Conservation (phyloP, 2,888 invertebrate genomes). For the Ichneumoninae sp. region DNA sequence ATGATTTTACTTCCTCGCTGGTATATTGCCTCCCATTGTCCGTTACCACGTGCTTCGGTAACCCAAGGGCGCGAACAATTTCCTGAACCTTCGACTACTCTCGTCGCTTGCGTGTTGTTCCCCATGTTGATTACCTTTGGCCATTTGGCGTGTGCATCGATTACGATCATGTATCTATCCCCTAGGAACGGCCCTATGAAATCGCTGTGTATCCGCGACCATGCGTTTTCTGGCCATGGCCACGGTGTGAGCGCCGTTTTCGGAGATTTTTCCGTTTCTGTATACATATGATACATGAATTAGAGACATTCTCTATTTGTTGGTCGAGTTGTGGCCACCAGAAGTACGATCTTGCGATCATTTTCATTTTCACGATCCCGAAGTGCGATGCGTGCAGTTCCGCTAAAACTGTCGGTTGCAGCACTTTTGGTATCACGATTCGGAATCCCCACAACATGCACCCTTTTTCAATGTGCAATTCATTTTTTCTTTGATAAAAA, state of each 20-base stretch:
- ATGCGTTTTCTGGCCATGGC: constrained; percentile 61
- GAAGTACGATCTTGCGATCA: constrained; percentile 69
- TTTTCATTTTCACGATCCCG: constrained; percentile 73
- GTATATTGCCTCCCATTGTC: constrained; percentile 69
- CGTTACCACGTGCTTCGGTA: constrained; percentile 13
- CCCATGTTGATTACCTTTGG: constrained; percentile 67
- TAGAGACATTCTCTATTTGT: constrained; percentile 16
- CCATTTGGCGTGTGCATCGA: constrained; percentile 69
- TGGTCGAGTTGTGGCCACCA: constrained; percentile 72
- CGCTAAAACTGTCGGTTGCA: constrained; percentile 56
- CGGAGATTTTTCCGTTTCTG: constrained; percentile 50
- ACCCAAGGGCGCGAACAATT: constrained; percentile 18
- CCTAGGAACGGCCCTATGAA: constrained; percentile 64
- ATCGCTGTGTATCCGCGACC: constrained; percentile 65
- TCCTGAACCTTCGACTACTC: constrained; percentile 30
- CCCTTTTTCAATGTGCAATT: too few relatives aligned
- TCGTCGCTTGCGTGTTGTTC: constrained; percentile 52
- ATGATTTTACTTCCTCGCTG: constrained; percentile 60
- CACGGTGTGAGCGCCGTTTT: constrained; percentile 56
- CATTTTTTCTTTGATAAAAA: too few relatives aligned
- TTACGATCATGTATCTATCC: constrained; percentile 63
- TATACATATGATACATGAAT: constrained; percentile 59
- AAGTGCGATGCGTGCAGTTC: constrained; percentile 71
- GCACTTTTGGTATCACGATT: background rate
- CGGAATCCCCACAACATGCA: constrained; percentile 15